Evolutionary conservation across 2,888 invertebrate species (phyloP).

Genomic region (Noctua janthe): DNA sequence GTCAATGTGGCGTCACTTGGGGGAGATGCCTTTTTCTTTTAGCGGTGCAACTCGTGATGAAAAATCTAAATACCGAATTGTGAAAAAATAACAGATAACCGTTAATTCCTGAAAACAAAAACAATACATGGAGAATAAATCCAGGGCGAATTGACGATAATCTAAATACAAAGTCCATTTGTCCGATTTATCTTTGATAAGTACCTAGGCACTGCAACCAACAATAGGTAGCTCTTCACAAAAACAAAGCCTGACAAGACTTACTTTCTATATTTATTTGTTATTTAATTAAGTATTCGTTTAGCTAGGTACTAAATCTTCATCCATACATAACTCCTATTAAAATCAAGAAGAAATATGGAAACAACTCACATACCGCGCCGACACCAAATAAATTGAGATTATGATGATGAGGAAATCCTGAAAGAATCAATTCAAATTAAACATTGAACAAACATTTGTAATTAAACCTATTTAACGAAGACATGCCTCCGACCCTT

Average conservation of each 20-base stretch:
- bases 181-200: neutral
- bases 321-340: neutral
- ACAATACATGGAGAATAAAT: conserved; percentile 30
- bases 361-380: no score
- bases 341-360: no score
- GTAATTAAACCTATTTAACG: no score
- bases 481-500: no score
- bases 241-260: neutral
- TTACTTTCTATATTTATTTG: conserved; percentile 1
- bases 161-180: conserved; percentile 22
- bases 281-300: neutral
- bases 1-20: no score
- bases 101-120: conserved; percentile 4
- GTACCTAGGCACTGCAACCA: no score
- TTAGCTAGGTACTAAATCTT: neutral
- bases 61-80: neutral
- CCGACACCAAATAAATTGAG: no score
- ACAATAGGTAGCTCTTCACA: neutral
- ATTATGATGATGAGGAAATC: no score
- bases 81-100: conserved; percentile 24
- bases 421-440: no score
- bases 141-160: conserved; percentile 8
- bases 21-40: neutral
- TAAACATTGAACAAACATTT: no score
- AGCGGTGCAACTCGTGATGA: neutral